A percentile compares a stretch with the other conserved stretches of the same genome.
phyloP scores from a whole-genome alignment of 2,113 vertebrate species.

The Electrona antarctica region DNA sequence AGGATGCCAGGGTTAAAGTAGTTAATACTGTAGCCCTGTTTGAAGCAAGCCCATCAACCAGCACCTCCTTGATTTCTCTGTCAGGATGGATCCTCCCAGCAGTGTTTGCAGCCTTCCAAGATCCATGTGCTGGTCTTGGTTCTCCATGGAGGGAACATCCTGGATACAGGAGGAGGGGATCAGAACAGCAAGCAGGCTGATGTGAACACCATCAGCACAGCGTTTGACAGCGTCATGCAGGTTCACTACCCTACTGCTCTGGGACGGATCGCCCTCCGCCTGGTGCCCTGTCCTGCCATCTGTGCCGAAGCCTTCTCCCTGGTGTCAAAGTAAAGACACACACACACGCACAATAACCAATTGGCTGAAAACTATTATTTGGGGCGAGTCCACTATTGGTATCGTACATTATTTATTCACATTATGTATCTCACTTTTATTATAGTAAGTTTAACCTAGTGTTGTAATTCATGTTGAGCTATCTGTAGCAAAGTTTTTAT shows the following conservation, averaged over 20 bases:
- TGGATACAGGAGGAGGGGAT: constrained; percentile 94
- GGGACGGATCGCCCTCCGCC: constrained; percentile 90
- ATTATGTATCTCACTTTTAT: too few relatives aligned
- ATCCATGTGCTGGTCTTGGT: constrained; percentile 93
- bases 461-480: too few relatives aligned
- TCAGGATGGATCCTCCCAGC: constrained; percentile 86
- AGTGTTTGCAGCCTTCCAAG: constrained; percentile 85
- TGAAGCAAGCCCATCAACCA: neutral
- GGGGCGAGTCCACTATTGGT: too few relatives aligned
- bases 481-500: too few relatives aligned
- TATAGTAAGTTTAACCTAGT: too few relatives aligned
- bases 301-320: constrained; percentile 94
- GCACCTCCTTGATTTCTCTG: neutral
- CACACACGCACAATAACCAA: neutral
- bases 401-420: too few relatives aligned
- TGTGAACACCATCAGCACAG: constrained; percentile 89
- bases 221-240: constrained; percentile 93
- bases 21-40: too few relatives aligned
- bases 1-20: too few relatives aligned
- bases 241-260: constrained; percentile 95
- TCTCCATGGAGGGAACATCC: constrained; percentile 95
- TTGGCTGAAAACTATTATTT: too few relatives aligned
- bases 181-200: constrained; percentile 96
- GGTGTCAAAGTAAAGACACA: constrained; percentile 87
- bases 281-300: constrained; percentile 95